phyloP scores from a whole-genome alignment of 2,113 vertebrate species.

The Macrotus californicus region DNA sequence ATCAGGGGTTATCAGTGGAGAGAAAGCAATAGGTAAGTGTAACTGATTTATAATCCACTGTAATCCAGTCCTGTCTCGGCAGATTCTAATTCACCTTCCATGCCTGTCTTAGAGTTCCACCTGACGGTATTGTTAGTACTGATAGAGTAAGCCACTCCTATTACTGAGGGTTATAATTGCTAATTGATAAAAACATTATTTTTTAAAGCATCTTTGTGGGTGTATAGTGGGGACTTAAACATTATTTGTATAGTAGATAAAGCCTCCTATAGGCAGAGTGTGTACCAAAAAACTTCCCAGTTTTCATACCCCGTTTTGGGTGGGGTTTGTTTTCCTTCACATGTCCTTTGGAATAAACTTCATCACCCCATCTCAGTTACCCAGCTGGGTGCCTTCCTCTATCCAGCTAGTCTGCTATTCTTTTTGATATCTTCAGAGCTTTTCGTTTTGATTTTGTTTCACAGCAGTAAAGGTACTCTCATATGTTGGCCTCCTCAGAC shows the following conservation, averaged over 20 bases:
- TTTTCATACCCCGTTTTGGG: neutral
- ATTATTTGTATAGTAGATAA: neutral
- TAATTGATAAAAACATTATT: neutral
- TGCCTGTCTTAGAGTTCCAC: neutral
- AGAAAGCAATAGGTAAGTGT: neutral
- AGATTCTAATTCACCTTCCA: neutral
- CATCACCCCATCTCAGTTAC: neutral
- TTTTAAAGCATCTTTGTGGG: neutral
- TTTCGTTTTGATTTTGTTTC: neutral
- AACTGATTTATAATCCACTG: neutral
- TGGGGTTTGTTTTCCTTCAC: neutral
- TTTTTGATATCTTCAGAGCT: slow-evolving; percentile 5
- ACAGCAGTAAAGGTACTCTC: neutral
- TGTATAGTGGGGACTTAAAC: neutral
- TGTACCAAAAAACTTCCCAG: neutral
- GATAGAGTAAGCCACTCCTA: neutral
- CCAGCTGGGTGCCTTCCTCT: neutral
- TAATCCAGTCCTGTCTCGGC: neutral
- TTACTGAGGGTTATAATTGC: neutral
- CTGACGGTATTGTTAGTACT: neutral
- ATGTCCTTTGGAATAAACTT: neutral
- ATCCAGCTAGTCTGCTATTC: neutral
- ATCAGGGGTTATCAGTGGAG: neutral
- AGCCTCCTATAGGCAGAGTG: neutral
- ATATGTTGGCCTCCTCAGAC: neutral